Evolutionary conservation across 2,888 invertebrate genomes (phyloP).

Genomic region (Vanessa cardui): DNA sequence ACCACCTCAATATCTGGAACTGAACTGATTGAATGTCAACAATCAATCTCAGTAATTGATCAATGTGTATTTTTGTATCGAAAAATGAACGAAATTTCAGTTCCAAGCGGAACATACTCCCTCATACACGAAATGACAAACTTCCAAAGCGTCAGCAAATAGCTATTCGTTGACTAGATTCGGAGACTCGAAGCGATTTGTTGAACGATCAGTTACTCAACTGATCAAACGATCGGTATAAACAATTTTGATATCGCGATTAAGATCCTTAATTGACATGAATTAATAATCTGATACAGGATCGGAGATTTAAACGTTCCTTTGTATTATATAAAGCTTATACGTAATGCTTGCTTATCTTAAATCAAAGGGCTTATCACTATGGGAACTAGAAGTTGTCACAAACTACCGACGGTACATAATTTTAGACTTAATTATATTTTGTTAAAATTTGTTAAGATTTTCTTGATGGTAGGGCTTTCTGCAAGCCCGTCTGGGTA

Average conservation of each 20-base stretch:
- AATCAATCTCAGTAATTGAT: too few species aligned
- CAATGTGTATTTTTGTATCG: too few species aligned
- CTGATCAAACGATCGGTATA: conserved; percentile 18
- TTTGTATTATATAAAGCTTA: conserved; percentile 14
- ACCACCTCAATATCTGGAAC: too few species aligned
- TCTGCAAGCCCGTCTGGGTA: too few species aligned
- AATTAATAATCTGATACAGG: conserved; percentile 36
- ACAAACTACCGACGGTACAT: background rate
- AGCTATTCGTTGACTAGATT: conserved; percentile 67
- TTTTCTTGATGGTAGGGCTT: too few species aligned
- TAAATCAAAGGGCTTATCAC: conserved; percentile 25
- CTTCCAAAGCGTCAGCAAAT: conserved; percentile 67
- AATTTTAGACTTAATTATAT: too few species aligned
- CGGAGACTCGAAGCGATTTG: conserved; percentile 43
- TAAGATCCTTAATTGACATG: conserved; percentile 35
- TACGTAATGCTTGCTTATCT: conserved; percentile 10
- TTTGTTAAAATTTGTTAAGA: too few species aligned
- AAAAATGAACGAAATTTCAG: conserved; percentile 7
- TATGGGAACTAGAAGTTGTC: conserved; percentile 12
- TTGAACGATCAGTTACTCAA: conserved; percentile 26
- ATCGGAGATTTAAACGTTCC: conserved; percentile 29
- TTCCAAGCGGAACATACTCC: conserved; percentile 49
- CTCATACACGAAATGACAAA: conserved; percentile 65
- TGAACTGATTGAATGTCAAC: too few species aligned
- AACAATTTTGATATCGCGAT: conserved; percentile 32